Evolutionary conservation across 2,797 vertebrate species (phyloP).

Genomic region (Ctenopoma kingsleyae): DNA sequence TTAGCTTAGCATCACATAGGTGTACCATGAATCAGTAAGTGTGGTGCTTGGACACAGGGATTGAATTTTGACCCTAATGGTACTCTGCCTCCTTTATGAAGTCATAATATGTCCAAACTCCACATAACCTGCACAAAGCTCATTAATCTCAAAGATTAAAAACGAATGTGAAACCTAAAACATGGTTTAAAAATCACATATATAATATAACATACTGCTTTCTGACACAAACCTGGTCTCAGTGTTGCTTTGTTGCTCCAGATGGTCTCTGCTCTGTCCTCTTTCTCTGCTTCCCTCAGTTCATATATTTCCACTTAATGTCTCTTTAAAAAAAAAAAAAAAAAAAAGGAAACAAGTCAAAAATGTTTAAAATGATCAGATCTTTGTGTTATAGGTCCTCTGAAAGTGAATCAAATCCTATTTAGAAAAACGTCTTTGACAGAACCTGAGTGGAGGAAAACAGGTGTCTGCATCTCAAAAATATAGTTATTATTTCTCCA

Average conservation of each 20-base stretch:
- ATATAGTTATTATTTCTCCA: slow-evolving; percentile 44
- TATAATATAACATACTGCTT: too few relatives aligned
- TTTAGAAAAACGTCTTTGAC: slow-evolving; percentile 30
- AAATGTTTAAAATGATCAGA: slow-evolving; percentile 24
- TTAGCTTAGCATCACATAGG: too few relatives aligned
- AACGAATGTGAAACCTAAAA: too few relatives aligned
- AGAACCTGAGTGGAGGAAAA: slow-evolving; percentile 61
- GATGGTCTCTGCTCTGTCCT: slow-evolving; percentile 55
- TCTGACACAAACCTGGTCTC: slow-evolving; percentile 70
- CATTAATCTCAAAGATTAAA: too few relatives aligned
- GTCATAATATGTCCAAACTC: too few relatives aligned
- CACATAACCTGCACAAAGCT: too few relatives aligned
- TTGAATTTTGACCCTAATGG: too few relatives aligned
- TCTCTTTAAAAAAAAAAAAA: too few relatives aligned
- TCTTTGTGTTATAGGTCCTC: slow-evolving; percentile 19
- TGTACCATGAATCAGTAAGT: too few relatives aligned
- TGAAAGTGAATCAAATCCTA: slow-evolving; percentile 12
- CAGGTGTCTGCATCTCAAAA: slow-evolving; percentile 61
- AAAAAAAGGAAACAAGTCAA: background rate
- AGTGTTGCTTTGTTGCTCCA: slow-evolving; percentile 34
- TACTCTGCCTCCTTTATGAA: too few relatives aligned
- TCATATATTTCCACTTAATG: slow-evolving; percentile 4
- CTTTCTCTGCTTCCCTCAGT: slow-evolving; percentile 28
- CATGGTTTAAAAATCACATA: too few relatives aligned
- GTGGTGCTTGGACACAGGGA: too few relatives aligned